phyloP scores from a whole-genome alignment of 2,113 vertebrate species.

The Spea multiplicata region DNA sequence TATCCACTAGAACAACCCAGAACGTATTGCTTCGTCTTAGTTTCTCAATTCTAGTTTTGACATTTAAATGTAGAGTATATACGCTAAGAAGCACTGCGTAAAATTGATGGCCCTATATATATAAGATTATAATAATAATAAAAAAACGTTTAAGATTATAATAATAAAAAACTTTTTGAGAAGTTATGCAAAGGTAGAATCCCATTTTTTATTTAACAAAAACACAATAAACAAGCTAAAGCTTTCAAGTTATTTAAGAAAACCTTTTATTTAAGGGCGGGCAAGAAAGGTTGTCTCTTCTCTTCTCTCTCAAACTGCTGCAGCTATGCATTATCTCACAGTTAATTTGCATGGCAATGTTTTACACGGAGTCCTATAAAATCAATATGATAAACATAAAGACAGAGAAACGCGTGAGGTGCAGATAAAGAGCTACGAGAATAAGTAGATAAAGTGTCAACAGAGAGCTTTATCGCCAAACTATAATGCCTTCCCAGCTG shows the following conservation, averaged over 20 bases:
- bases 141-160: too few relatives aligned
- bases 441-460: conserved; percentile 32
- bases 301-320: background rate
- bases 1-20: too few relatives aligned
- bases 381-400: conserved; percentile 46
- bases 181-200: too few relatives aligned
- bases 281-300: background rate
- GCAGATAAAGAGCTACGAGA: conserved; percentile 41
- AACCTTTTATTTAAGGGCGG: background rate
- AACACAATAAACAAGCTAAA: background rate
- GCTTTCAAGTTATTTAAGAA: too few relatives aligned
- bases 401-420: conserved; percentile 23
- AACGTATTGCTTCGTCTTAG: too few relatives aligned
- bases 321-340: conserved; percentile 32
- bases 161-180: too few relatives aligned
- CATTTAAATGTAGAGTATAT: too few relatives aligned
- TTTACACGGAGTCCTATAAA: conserved; percentile 23
- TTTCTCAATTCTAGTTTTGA: too few relatives aligned
- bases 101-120: too few relatives aligned
- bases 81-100: too few relatives aligned
- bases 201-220: background rate
- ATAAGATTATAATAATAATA: too few relatives aligned
- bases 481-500: conserved; percentile 44
- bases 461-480: conserved; percentile 39
- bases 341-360: conserved; percentile 40